Conservation (phyloP, 2,797 vertebrate species). For the Muraenolepis orangiensis region DNA sequence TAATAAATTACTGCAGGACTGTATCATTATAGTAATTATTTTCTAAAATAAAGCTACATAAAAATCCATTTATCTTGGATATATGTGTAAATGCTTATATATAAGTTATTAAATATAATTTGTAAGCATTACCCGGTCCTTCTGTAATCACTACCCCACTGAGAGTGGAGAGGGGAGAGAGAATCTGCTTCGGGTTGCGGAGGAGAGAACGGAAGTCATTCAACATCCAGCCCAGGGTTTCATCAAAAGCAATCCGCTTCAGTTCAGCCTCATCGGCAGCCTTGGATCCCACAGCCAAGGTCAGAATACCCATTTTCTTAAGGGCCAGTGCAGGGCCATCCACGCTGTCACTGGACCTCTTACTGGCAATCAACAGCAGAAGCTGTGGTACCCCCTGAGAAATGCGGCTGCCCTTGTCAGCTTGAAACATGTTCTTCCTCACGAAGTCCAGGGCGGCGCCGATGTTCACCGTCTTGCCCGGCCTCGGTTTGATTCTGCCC, state of each 20-base stretch:
- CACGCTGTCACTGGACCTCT: conserved; percentile 83
- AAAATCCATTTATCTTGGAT: not conserved
- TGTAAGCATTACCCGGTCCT: conserved; percentile 59
- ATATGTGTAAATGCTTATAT: not conserved
- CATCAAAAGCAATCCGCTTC: conserved; percentile 76
- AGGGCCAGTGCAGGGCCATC: conserved; percentile 71
- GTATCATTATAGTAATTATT: not conserved
- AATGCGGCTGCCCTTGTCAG: conserved; percentile 78
- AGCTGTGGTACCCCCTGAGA: conserved; percentile 80
- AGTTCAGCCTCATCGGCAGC: conserved; percentile 74
- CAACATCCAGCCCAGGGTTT: conserved; percentile 66
- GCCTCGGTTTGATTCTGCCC: conserved; percentile 70
- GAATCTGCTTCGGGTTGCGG: conserved; percentile 56
- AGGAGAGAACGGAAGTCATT: conserved; percentile 63
- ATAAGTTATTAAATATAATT: not conserved
- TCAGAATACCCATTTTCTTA: conserved; percentile 76
- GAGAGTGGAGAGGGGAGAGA: conserved; percentile 78
- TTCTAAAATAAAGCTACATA: not conserved
- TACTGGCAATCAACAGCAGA: conserved; percentile 83
- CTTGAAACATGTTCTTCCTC: conserved; percentile 77
- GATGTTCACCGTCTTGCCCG: conserved; percentile 69
- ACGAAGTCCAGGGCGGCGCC: conserved; percentile 85
- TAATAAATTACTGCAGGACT: not conserved
- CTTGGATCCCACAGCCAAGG: conserved; percentile 77
- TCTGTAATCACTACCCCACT: conserved; percentile 70